Percentiles rank a stretch among this genome's conserved stretches.
These are phyloP conservation scores for Xiphorhynchus elegans DNA, from an alignment of 2,113 vertebrate species.

Conservation along the genomic window DNA sequence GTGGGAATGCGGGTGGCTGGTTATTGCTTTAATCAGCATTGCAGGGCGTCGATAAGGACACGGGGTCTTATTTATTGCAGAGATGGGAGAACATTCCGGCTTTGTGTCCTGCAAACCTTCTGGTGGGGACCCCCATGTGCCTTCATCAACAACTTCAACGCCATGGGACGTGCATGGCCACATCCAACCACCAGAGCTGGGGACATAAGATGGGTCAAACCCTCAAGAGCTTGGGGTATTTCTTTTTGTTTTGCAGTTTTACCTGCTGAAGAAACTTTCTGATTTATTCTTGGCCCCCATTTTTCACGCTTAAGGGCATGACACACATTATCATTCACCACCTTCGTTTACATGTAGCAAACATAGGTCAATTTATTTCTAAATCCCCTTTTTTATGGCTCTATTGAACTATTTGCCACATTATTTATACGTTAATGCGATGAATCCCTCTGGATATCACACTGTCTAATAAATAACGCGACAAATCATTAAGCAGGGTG, in stretches of 20 bases:
- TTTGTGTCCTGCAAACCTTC: neutral
- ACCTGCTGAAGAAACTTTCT: neutral
- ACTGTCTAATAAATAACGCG: constrained; percentile 81
- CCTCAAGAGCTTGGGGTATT: neutral
- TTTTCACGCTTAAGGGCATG: constrained; percentile 59
- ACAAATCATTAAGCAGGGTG: constrained; percentile 84
- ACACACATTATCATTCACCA: constrained; percentile 75
- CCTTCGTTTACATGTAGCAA: constrained; percentile 77
- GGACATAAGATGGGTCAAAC: neutral
- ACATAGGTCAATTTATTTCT: constrained; percentile 82
- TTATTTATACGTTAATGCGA: constrained; percentile 83
- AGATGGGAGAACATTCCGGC: neutral
- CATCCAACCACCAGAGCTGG: neutral
- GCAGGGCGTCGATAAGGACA: neutral
- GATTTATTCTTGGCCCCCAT: neutral
- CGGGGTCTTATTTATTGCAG: neutral
- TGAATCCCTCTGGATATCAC: constrained; percentile 78
- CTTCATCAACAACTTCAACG: neutral
- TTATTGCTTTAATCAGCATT: neutral
- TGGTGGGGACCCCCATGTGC: rapidly evolving
- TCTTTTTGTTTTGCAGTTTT: neutral
- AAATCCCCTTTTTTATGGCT: constrained; percentile 80
- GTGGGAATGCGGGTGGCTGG: neutral
- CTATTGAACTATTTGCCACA: constrained; percentile 85
- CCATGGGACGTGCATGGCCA: rapidly evolving